phyloP scores from a whole-genome alignment of 2,113 vertebrate species.

The Carassius carassius region DNA sequence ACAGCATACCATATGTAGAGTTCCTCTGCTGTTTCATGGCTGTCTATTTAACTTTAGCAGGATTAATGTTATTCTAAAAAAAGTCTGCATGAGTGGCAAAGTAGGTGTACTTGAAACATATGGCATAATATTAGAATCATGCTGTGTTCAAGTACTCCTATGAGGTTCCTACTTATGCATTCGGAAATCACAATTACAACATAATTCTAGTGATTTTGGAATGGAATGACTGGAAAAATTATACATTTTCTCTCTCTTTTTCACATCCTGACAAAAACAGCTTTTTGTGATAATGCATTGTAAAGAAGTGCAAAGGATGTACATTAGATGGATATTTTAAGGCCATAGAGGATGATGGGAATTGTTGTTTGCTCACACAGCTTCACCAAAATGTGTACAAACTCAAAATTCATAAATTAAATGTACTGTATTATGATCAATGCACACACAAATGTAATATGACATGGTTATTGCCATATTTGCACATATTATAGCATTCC shows the following conservation, averaged over 20 bases:
- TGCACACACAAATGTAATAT: no score
- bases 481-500: not conserved
- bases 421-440: not conserved
- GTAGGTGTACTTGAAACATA: conserved; percentile 12
- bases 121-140: not conserved
- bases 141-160: not conserved
- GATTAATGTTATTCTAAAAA: conserved; percentile 8
- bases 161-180: not conserved
- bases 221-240: not conserved
- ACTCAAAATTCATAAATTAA: not conserved
- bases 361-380: no score
- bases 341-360: no score
- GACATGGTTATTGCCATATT: no score
- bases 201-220: not conserved
- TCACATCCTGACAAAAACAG: not conserved
- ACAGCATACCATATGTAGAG: conserved; percentile 4
- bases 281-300: not conserved
- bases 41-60: conserved; percentile 12
- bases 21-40: not conserved
- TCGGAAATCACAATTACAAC: not conserved
- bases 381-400: not conserved
- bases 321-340: not conserved
- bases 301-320: not conserved
- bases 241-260: not conserved
- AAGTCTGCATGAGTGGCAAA: not conserved